Base-by-base conservation (phyloP, 2,797 vertebrate species). In the Eurystomus glaucurus region DNA sequence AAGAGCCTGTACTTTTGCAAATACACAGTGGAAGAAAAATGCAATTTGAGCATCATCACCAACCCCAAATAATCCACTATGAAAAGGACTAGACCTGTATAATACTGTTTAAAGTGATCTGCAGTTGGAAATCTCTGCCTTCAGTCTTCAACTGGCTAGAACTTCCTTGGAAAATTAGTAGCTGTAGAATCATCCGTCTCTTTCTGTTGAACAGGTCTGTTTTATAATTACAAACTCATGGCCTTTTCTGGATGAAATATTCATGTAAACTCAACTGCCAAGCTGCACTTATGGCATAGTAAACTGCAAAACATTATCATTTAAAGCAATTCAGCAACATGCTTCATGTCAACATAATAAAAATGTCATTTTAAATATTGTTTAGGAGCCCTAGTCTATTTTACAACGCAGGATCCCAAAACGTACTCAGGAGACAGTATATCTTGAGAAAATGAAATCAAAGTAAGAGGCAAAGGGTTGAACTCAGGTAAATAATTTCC, bases 211-310 rank as follows among this genome's bases (percentile, higher is more conserved):
- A 77, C 72, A 90, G 81, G 86, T 93, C 98, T 98, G 96, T 97
- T 97, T 58, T 97, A 94, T 97, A 98, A 98, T 98, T 97, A 98
- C 78, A 95, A 95, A 97, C 95, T 97, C 96, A 91, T 95, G 97
- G 90, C 80, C 96, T 96, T 97, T 97, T 93, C 85, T 94, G 71
- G 97, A 98, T 98, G 96, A 98, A 98, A 98, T 98, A 98, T 98
- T 98, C 92, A 97, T 98, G 95, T 94, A 94, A 91, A 96, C 52
- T 96, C 88, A 89, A 93, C 90, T 98, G 97, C 96, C 97, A 98
- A 98, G 74, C 93, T 97, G 94, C 93, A 97, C 97, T 98, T 98
- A 98, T n/a, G 76, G 93, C 95, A 91, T 28, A 96, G 96, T 97
- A 98, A 98, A 98, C 94, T 97, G 91, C 76, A 96, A 95, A 98